Conservation (phyloP, 2,797 vertebrate species). For the Pseudocheirus occidentalis region DNA sequence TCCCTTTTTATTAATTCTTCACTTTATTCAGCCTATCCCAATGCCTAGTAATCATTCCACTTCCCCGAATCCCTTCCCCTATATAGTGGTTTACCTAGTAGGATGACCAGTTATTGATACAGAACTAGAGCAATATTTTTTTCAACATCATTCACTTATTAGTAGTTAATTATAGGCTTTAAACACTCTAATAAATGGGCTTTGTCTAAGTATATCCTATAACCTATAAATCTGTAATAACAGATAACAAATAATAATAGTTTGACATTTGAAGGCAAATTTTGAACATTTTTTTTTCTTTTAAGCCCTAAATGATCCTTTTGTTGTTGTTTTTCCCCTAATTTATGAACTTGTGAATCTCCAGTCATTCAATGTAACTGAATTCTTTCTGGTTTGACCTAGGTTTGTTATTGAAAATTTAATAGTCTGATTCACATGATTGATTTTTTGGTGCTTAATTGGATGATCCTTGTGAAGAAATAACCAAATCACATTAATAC, state of each 20-base stretch:
- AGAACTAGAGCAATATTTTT: constrained; percentile 22
- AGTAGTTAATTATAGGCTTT: background rate
- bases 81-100: constrained; percentile 4
- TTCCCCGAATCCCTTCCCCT: background rate
- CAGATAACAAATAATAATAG: background rate
- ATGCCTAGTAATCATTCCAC: background rate
- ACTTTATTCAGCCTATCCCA: background rate
- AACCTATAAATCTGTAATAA: constrained; percentile 25
- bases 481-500: constrained; percentile 26
- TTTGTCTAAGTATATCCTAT: background rate
- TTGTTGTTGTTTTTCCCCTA: background rate
- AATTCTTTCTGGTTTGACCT: constrained; percentile 30
- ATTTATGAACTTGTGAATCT: constrained; percentile 1
- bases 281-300: constrained; percentile 32
- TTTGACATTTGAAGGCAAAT: background rate
- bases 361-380: background rate
- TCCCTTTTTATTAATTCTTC: background rate
- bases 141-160: background rate
- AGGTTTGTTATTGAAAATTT: constrained; percentile 39
- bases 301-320: background rate
- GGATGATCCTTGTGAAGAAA: background rate
- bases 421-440: background rate
- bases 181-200: background rate
- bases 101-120: background rate
- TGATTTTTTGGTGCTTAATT: constrained; percentile 10